Evolutionary conservation across 53 echinoderm and acorn worm species (phyloP).

Genomic region (Hippasteria phrygiana): DNA sequence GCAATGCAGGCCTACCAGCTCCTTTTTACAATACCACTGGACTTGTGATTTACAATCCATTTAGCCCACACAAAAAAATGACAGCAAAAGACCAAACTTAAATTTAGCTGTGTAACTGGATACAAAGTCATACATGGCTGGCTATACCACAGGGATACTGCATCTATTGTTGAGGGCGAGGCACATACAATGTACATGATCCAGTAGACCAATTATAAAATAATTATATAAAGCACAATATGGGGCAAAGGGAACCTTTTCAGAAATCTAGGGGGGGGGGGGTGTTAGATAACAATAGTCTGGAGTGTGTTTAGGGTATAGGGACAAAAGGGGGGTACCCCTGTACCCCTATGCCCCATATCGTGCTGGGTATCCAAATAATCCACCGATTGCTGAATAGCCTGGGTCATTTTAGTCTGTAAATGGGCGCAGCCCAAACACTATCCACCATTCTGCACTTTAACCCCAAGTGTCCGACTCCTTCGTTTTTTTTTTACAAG

Average conservation of each 20-base stretch:
- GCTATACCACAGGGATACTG: background rate
- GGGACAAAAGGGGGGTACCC: too few relatives aligned
- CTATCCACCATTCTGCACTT: too few relatives aligned
- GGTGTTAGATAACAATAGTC: too few relatives aligned
- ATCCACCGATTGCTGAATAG: slow-evolving; percentile 13
- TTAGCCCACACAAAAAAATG: slow-evolving; percentile 7
- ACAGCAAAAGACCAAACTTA: background rate
- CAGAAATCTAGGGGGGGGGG: too few relatives aligned
- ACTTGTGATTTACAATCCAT: background rate
- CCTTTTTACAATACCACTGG: background rate
- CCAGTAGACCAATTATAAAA: too few relatives aligned
- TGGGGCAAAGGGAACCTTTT: too few relatives aligned
- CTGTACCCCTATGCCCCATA: too few relatives aligned
- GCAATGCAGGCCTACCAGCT: background rate
- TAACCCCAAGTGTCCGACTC: too few relatives aligned
- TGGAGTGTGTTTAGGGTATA: too few relatives aligned
- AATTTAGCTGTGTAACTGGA: slow-evolving; percentile 20
- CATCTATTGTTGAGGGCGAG: background rate
- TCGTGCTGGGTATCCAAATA: background rate
- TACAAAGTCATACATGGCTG: slow-evolving; percentile 5
- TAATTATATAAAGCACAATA: background rate
- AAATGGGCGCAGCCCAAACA: too few relatives aligned
- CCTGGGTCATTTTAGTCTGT: slow-evolving; percentile 47
- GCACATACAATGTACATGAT: background rate
- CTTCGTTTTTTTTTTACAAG: too few relatives aligned